Evolutionary conservation across 2,113 vertebrate species (phyloP), one percentile per base, ranked within the genome.

Genomic region (Brienomyrus longianalis): DNA sequence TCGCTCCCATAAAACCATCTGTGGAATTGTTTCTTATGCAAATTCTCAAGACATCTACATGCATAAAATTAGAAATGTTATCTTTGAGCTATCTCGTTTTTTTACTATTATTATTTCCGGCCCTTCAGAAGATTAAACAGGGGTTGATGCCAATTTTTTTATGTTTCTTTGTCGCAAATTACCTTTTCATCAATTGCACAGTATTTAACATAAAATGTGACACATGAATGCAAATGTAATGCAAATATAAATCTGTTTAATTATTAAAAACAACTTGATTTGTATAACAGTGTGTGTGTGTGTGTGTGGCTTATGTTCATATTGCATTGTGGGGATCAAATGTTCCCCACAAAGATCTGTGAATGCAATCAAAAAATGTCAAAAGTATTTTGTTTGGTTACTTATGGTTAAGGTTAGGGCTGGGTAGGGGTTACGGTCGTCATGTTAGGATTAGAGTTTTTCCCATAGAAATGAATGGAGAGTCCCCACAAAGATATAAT

Each of bases 31-130:
- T 95, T 96, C 96, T 96, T 96, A 96, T 96, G 96, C 95, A 95
- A 96, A 96, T 96, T 93, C 91, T 91, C 92, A 90, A 93, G 92
- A 92, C 94, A 96, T 96, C 95, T 95, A 94, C 96, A 96, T 96
- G 96, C 95, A 96, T 96, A 96, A 96, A 96, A 94, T 95, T 95
- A 93, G 95, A 96, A 96, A 96, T 96, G 95, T 96, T 96, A 96
- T 94, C 94, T 95, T 92, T 95, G 92, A 94, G 94, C 93, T 95
- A 95, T 95, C 93, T 93, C 93, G 93, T 93, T 89, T 92, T 92
- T 77, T 77, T 48, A 93, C 93, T 95, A 92, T 95, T 95, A 94
- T 94, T 94, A 94, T 94, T 93, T 93, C 92, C 95, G 94, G 93
- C 93, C 93, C 92, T 95, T 91, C 91, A 95, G 95, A 95, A 94